Percentiles rank a stretch among this genome's conserved stretches.
Conservation (phyloP, 2,113 vertebrate genomes). For the Apus apus region DNA sequence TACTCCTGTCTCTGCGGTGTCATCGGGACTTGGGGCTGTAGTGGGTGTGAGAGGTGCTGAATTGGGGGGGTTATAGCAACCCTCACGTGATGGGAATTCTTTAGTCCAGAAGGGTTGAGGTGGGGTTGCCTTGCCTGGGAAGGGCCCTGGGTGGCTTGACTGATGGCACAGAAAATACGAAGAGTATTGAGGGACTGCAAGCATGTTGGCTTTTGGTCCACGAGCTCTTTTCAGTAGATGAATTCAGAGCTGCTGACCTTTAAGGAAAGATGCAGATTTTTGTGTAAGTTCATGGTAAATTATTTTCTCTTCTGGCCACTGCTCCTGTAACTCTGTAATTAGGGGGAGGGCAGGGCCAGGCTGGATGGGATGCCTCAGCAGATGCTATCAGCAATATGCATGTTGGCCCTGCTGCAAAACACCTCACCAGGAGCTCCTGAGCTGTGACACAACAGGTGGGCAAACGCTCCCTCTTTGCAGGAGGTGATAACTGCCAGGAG, state of each 20-base stretch:
- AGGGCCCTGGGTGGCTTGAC: not conserved
- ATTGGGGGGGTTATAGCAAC: not conserved
- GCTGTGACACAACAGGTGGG: not conserved
- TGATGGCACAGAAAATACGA: slow-evolving; percentile 66
- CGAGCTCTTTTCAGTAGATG: slow-evolving; percentile 78
- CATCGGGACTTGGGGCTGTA: not conserved
- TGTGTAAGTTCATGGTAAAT: not conserved
- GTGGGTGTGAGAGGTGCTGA: not conserved
- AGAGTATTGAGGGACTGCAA: slow-evolving; percentile 62
- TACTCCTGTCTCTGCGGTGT: slow-evolving; percentile 54
- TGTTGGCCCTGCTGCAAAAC: not conserved
- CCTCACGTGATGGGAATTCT: not conserved
- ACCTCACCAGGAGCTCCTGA: not conserved
- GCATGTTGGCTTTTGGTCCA: slow-evolving; percentile 69
- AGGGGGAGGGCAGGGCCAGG: not conserved
- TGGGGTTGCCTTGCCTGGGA: not conserved
- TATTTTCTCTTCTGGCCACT: not conserved
- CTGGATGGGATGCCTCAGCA: accelerated
- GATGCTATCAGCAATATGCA: not conserved
- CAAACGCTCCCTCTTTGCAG: not conserved
- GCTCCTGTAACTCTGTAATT: not conserved
- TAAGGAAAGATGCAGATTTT: not conserved
- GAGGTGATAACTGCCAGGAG: not conserved
- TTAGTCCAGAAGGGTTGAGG: not conserved
- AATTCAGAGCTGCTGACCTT: slow-evolving; percentile 73